These are phyloP conservation scores for Arbacia lixula DNA, from an alignment of 53 echinoderm and acorn worm genomes.

Conservation along the genomic window DNA sequence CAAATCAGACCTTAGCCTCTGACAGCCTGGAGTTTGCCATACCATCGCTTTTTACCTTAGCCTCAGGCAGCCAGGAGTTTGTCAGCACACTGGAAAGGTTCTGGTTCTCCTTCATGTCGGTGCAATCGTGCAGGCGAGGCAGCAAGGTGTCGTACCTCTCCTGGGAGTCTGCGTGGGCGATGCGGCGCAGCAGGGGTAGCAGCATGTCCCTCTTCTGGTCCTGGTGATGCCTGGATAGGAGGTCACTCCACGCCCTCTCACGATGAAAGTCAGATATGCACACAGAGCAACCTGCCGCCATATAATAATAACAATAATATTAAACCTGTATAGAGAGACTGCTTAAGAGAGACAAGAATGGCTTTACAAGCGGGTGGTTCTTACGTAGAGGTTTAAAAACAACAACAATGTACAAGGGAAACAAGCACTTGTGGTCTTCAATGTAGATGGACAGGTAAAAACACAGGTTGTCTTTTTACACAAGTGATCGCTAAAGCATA, in stretches of 20 bases:
- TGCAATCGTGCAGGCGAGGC: background rate
- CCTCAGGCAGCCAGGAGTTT: slow-evolving; percentile 15
- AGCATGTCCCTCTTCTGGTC: slow-evolving; percentile 14
- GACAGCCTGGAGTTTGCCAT: no score
- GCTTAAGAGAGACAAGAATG: no score
- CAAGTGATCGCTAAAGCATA: no score
- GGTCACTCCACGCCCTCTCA: slow-evolving; percentile 25
- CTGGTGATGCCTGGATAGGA: background rate
- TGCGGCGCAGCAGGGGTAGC: slow-evolving; percentile 7
- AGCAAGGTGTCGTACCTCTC: background rate
- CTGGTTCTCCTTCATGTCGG: slow-evolving; percentile 1
- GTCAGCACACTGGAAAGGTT: background rate
- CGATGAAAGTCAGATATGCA: slow-evolving; percentile 7
- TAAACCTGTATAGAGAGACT: no score
- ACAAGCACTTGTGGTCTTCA: no score
- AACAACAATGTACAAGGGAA: no score
- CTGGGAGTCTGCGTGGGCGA: slow-evolving; percentile 20
- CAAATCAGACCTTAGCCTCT: no score
- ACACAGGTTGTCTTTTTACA: no score
- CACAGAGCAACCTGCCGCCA: slow-evolving; percentile 2
- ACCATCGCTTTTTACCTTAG: slow-evolving; percentile 19
- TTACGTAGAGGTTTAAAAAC: no score
- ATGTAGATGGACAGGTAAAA: no score
- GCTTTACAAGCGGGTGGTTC: no score
- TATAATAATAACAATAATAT: no score